Conservation (phyloP, 2,888 invertebrate species). For the Dicycla oo region DNA sequence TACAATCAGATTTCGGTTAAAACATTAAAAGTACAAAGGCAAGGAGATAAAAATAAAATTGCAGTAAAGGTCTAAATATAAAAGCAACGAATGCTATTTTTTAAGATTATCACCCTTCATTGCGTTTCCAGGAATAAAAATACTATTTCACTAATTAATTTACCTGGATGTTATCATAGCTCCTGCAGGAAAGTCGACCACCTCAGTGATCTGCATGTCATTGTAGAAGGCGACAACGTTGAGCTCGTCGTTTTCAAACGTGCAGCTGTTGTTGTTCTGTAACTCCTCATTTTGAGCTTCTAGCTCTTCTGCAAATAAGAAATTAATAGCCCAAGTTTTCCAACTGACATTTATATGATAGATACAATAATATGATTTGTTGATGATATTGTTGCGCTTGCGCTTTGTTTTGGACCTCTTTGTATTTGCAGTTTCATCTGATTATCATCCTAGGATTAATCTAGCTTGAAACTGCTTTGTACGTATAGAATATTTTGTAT, state of each 20-base stretch:
- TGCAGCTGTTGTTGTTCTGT: conserved; percentile 93
- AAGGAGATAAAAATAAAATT: neutral
- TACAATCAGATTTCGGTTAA: neutral
- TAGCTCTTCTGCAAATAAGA: conserved; percentile 80
- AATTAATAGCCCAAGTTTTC: neutral
- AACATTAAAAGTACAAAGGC: neutral
- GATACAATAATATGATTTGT: neutral
- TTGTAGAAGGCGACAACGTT: conserved; percentile 95
- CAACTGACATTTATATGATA: neutral
- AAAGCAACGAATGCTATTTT: neutral
- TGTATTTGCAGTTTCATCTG: too few relatives aligned
- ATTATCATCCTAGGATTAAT: too few relatives aligned
- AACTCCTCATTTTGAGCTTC: conserved; percentile 87
- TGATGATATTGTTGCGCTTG: too few relatives aligned
- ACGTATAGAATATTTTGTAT: too few relatives aligned
- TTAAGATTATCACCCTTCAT: neutral
- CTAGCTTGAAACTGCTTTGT: too few relatives aligned
- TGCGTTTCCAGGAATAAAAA: too few relatives aligned
- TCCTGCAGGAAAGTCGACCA: conserved; percentile 95
- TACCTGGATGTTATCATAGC: conserved; percentile 92
- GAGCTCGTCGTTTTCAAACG: conserved; percentile 94
- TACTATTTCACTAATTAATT: neutral
- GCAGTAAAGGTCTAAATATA: neutral
- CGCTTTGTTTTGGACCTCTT: too few relatives aligned
- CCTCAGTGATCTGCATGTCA: conserved; percentile 94